These are phyloP conservation scores for Leiothrix lutea DNA, from an alignment of 2,113 vertebrate species.

Conservation along the genomic window DNA sequence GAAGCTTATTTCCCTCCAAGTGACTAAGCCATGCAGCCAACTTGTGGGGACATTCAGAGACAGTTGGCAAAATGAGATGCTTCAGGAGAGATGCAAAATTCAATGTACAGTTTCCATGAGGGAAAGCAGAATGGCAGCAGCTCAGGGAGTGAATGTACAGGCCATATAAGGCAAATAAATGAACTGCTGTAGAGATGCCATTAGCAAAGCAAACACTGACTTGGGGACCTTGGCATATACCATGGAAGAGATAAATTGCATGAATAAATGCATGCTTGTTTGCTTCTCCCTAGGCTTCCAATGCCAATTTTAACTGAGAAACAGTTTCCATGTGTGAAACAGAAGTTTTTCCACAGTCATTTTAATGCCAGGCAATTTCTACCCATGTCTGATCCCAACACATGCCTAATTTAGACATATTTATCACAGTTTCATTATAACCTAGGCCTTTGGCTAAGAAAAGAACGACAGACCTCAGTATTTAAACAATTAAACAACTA, in stretches of 20 bases:
- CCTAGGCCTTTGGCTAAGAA: neutral
- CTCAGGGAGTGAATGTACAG: slow-evolving; percentile 25
- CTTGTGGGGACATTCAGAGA: slow-evolving; percentile 13
- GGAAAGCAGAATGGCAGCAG: slow-evolving; percentile 30
- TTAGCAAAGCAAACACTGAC: slow-evolving; percentile 41
- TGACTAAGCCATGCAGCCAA: neutral
- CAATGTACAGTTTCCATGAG: neutral
- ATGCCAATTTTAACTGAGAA: slow-evolving; percentile 21
- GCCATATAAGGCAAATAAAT: slow-evolving; percentile 51
- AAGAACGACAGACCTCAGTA: neutral
- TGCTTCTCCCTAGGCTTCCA: neutral
- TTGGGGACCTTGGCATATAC: slow-evolving; percentile 40
- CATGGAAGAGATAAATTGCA: slow-evolving; percentile 21
- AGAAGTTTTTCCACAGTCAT: slow-evolving; percentile 8
- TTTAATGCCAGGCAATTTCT: slow-evolving; percentile 21
- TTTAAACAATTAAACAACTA: neutral
- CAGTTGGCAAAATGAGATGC: neutral
- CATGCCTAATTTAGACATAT: neutral
- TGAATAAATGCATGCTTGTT: slow-evolving; percentile 27
- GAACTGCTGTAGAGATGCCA: slow-evolving; percentile 35
- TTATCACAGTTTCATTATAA: neutral
- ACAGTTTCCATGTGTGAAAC: slow-evolving; percentile 8
- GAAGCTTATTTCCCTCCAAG: neutral
- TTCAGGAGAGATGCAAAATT: slow-evolving; percentile 17
- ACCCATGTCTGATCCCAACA: neutral